Conservation (phyloP, 2,797 vertebrate species). For the Masticophis lateralis region DNA sequence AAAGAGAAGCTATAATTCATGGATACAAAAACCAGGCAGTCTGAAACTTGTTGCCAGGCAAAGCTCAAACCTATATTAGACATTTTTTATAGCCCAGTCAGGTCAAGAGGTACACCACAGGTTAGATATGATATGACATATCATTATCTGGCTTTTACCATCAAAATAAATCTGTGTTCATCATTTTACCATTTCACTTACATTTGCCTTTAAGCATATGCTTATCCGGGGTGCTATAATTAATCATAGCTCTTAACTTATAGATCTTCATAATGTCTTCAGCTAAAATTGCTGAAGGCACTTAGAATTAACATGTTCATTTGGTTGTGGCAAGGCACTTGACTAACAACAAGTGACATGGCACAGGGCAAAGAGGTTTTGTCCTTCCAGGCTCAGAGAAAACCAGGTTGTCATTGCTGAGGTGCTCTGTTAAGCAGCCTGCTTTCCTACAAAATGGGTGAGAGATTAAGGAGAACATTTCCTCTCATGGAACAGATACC, state of each 20-base stretch:
- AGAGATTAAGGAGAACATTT: neutral
- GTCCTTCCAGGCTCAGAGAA: neutral
- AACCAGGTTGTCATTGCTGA: neutral
- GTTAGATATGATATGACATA: neutral
- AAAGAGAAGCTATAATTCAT: neutral
- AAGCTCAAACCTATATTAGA: neutral
- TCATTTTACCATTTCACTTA: neutral
- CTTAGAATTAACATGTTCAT: neutral
- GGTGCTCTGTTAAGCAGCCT: slow-evolving; percentile 9
- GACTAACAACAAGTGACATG: neutral
- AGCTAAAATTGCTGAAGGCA: neutral
- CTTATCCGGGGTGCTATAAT: neutral
- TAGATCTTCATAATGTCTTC: neutral
- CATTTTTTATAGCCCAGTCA: neutral
- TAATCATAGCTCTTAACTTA: neutral
- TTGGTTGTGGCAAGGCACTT: neutral
- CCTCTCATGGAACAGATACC: slow-evolving; percentile 1
- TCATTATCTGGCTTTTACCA: neutral
- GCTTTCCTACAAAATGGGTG: neutral
- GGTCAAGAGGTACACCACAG: neutral
- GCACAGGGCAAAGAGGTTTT: neutral
- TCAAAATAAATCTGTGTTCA: neutral
- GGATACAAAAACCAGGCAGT: neutral
- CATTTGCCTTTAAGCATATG: neutral
- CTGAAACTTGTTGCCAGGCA: neutral